A percentile compares a stretch with the other conserved stretches of the same genome.
Evolutionary conservation across 2,888 invertebrate species (phyloP).

Genomic region (Galerucella pusilla): DNA sequence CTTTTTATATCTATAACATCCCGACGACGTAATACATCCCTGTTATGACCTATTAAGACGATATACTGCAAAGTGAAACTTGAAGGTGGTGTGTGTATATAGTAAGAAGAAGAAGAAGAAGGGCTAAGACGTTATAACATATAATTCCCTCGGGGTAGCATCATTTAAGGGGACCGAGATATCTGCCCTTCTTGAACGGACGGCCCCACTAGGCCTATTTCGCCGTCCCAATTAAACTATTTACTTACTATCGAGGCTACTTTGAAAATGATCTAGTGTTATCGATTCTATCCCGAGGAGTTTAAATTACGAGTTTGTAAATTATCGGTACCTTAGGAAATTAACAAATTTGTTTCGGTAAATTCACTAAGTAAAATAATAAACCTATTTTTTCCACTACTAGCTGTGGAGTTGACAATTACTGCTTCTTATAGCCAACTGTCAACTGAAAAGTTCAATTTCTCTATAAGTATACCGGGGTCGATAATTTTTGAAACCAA

Average conservation of each 20-base stretch:
- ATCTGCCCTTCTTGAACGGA: slow-evolving; percentile 55
- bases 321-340: background rate
- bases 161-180: slow-evolving; percentile 52
- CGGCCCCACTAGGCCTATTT: slow-evolving; percentile 58
- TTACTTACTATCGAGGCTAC: slow-evolving; percentile 47
- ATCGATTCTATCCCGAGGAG: slow-evolving; percentile 38
- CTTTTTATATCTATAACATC: too few relatives aligned
- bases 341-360: too few relatives aligned
- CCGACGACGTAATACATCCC: slow-evolving; percentile 35
- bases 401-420: too few relatives aligned
- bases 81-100: slow-evolving; percentile 46
- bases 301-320: slow-evolving; percentile 29
- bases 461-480: too few relatives aligned
- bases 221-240: slow-evolving; percentile 56
- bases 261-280: slow-evolving; percentile 42
- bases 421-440: too few relatives aligned
- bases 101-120: slow-evolving; percentile 40
- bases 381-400: too few relatives aligned
- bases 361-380: too few relatives aligned
- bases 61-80: slow-evolving; percentile 60
- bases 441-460: too few relatives aligned
- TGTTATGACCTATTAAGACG: slow-evolving; percentile 56
- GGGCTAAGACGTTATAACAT: slow-evolving; percentile 56
- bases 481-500: too few relatives aligned
- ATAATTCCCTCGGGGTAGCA: slow-evolving; percentile 57